phyloP scores from a whole-genome alignment of 2,113 vertebrate species.

The Pagrus major region DNA sequence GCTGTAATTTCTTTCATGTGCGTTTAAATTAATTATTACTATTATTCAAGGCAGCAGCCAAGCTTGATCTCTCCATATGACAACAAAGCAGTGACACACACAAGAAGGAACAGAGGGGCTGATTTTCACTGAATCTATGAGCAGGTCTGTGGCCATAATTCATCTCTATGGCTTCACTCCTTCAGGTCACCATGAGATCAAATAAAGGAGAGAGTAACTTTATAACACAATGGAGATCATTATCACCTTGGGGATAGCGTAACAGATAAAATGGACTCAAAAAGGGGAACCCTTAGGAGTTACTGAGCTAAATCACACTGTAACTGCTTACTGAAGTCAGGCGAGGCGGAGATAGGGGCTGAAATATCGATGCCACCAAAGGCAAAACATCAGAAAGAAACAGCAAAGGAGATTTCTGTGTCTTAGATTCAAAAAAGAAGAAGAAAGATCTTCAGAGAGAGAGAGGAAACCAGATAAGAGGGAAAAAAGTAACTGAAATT shows the following conservation, averaged over 20 bases:
- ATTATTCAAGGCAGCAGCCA: neutral
- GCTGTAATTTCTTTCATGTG: neutral
- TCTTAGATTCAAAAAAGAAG: constrained; percentile 20
- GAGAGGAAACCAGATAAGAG: constrained; percentile 2
- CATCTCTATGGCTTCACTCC: constrained; percentile 35
- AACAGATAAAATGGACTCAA: constrained; percentile 34
- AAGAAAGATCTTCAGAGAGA: constrained; percentile 40
- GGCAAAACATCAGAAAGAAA: constrained; percentile 40
- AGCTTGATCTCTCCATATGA: neutral
- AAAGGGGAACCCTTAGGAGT: constrained; percentile 23
- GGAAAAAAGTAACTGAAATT: neutral
- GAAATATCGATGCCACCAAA: constrained; percentile 43
- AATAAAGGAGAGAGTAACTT: constrained; percentile 48
- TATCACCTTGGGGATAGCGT: constrained; percentile 18
- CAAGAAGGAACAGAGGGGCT: neutral
- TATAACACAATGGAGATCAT: constrained; percentile 56
- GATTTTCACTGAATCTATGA: constrained; percentile 24
- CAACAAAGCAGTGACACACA: constrained; percentile 21
- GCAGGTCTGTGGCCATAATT: constrained; percentile 19
- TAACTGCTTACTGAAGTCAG: constrained; percentile 39
- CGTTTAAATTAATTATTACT: constrained; percentile 5
- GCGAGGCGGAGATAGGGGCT: neutral
- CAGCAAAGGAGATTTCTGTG: neutral
- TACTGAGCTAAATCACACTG: constrained; percentile 54
- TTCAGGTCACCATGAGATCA: constrained; percentile 29